A percentile compares a stretch with the other conserved stretches of the same genome.
phyloP scores from a whole-genome alignment of 92 coral and sea anemone genomes.

The Pocillopora meandrina region DNA sequence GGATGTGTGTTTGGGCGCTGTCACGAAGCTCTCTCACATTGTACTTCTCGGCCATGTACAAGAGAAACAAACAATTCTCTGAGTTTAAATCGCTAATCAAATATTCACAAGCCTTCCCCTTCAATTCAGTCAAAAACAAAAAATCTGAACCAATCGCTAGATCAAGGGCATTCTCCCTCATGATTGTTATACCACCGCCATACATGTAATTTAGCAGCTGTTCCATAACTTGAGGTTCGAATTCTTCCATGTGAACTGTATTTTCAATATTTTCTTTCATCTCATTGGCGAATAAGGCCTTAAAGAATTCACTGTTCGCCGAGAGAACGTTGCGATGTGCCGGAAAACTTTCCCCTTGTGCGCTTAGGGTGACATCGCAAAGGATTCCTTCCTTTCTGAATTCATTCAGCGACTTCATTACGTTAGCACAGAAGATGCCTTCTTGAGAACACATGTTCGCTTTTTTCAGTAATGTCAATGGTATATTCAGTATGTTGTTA shows the following conservation, averaged over 20 bases:
- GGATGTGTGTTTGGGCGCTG: constrained; percentile 73
- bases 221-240: constrained; percentile 64
- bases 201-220: constrained; percentile 75
- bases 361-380: constrained; percentile 76
- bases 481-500: background rate
- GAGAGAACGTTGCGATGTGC: constrained; percentile 85
- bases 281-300: constrained; percentile 79
- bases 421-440: constrained; percentile 53
- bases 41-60: constrained; percentile 85
- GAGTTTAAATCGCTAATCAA: constrained; percentile 71
- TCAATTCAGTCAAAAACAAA: constrained; percentile 68
- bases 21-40: constrained; percentile 70
- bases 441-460: constrained; percentile 51
- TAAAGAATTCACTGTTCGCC: constrained; percentile 82
- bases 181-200: constrained; percentile 64
- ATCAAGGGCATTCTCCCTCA: constrained; percentile 65
- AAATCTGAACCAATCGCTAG: constrained; percentile 80
- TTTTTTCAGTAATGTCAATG: background rate
- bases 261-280: constrained; percentile 79
- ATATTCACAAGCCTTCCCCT: constrained; percentile 69
- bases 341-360: constrained; percentile 57
- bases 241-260: constrained; percentile 64
- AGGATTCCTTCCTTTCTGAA: constrained; percentile 73
- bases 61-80: constrained; percentile 81
- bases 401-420: constrained; percentile 64